Base-by-base conservation (phyloP, 2,113 vertebrate species). In the Limnothrissa miodon region DNA sequence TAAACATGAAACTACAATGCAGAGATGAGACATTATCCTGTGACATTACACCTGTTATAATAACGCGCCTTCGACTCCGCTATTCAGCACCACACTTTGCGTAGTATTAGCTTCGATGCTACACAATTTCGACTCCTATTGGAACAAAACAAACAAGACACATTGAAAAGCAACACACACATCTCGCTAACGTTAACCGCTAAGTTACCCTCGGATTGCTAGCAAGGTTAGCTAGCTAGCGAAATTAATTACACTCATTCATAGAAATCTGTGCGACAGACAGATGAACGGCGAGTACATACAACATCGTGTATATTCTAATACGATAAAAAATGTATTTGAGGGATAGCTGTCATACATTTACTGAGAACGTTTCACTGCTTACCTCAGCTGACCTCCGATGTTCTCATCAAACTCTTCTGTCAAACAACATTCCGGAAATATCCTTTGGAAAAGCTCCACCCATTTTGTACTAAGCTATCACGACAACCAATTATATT, bases 371-470 rank as follows among this genome's bases (percentile, higher is more conserved):
- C 4, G 48, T 29, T 44, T 29, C 13, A 48, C 21, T 59, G 36
- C 36, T 19, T 62, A 51, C n/a, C 86, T 90, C 94, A 94, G 94
- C 93, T 93, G 90, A 86, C 84, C 83, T 87, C 86, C 84, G 88
- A 86, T 51, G 59, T 80, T 89, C 91, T 87, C 83, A 88, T 92
- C 88, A 74, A 74, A 74, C 82, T 84, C 86, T 83, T 85, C 88
- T 89, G 91, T 90, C 87, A 93, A 90, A 86, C 79, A 89, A 86
- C 89, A 85, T 51, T 78, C 88, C 90, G 90, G 92, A 92, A 90
- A 87, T 85, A 81, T 83, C 82, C 39, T 80, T 82, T 53, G 39
- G 56, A 8, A 11, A 84, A 36, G 78, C 79, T 78, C 92, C 91
- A 17, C 93, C 93, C 78, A 1, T 15, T 33, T 5, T 36, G 66